Conservation (phyloP, 1,140 invertebrate genomes). For the Pseudoatta argentina region DNA sequence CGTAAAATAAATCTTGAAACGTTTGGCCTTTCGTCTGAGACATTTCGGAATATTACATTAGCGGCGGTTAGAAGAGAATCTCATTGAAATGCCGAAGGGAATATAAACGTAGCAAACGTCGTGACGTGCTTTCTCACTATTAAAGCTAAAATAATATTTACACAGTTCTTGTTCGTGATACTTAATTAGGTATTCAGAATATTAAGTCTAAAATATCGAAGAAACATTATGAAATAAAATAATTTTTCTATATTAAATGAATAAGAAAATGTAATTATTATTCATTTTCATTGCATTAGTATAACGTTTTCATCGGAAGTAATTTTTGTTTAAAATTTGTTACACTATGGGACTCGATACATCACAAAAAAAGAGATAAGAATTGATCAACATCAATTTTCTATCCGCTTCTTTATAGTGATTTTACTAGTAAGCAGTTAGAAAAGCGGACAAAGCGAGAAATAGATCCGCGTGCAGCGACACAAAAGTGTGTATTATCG, state of each 20-base stretch:
- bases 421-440: constrained; percentile 45
- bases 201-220: constrained; percentile 11
- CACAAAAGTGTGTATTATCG: constrained; percentile 26
- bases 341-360: background rate
- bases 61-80: constrained; percentile 18
- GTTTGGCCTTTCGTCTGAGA: constrained; percentile 38
- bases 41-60: constrained; percentile 51
- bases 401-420: background rate
- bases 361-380: background rate
- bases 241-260: background rate
- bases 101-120: constrained; percentile 30
- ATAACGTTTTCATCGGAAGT: background rate
- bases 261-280: background rate
- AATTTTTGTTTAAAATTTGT: background rate
- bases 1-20: constrained; percentile 31
- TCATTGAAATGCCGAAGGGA: constrained; percentile 15
- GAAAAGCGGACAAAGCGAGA: constrained; percentile 25
- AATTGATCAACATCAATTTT: constrained; percentile 26
- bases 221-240: background rate
- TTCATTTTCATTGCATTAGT: background rate
- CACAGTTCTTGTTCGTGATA: background rate
- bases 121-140: background rate
- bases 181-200: background rate
- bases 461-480: constrained; percentile 1
- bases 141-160: constrained; percentile 26